phyloP scores from a whole-genome alignment of 2,888 invertebrate species.

The Agrenia bidenticulata region DNA sequence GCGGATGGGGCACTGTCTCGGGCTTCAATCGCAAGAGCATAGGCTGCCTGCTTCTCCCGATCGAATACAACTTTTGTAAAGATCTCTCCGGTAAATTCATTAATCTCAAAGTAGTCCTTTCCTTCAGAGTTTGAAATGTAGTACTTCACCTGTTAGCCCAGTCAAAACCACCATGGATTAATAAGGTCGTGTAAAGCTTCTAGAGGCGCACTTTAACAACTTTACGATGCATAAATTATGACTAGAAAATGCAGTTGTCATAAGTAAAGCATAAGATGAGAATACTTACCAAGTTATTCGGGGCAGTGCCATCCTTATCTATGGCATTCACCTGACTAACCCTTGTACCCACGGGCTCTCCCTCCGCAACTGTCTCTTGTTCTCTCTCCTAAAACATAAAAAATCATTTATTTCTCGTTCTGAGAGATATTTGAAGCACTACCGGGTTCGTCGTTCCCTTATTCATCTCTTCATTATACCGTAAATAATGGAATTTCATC shows the following conservation, averaged over 20 bases:
- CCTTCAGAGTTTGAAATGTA: slow-evolving; percentile 92
- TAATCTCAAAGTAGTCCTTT: slow-evolving; percentile 94
- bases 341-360: slow-evolving; percentile 91
- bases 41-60: slow-evolving; percentile 95
- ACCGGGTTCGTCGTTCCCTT: too few relatives aligned
- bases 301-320: slow-evolving; percentile 92
- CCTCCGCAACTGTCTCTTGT: slow-evolving; percentile 92
- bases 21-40: slow-evolving; percentile 95
- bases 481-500: slow-evolving; percentile 96
- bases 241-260: background rate
- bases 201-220: too few relatives aligned
- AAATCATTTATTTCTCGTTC: too few relatives aligned
- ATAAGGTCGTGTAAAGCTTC: too few relatives aligned
- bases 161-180: slow-evolving; percentile 4
- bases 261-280: too few relatives aligned
- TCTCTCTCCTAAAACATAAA: slow-evolving; percentile 91
- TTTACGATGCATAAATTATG: background rate
- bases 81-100: slow-evolving; percentile 91
- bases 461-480: too few relatives aligned
- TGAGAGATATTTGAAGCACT: too few relatives aligned
- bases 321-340: slow-evolving; percentile 95
- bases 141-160: slow-evolving; percentile 75
- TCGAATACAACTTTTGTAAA: slow-evolving; percentile 95
- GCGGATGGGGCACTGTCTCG: slow-evolving; percentile 96
- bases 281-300: slow-evolving; percentile 79